Percentiles rank a stretch among this genome's conserved stretches.
phyloP scores from a whole-genome alignment of 1,140 invertebrate genomes.

The Drosophila trapezifrons region DNA sequence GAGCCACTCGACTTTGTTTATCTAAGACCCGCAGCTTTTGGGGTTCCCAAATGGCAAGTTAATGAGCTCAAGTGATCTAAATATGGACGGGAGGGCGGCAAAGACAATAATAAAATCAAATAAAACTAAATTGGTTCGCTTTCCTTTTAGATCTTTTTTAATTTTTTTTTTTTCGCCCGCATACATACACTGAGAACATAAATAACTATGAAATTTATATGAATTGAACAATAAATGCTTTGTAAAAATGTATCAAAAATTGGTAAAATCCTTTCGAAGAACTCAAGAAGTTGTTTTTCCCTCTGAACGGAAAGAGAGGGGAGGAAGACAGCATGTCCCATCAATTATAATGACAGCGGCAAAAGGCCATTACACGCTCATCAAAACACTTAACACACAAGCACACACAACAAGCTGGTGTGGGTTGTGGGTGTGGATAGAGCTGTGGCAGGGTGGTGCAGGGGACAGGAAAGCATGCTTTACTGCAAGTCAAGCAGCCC shows the following conservation, averaged over 20 bases:
- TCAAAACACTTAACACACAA: constrained; percentile 61
- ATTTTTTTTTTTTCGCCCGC: constrained; percentile 8
- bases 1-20: constrained; percentile 6
- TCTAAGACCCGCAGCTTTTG: constrained; percentile 53
- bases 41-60: constrained; percentile 56
- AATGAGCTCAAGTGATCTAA: constrained; percentile 69
- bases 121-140: constrained; percentile 50
- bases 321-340: constrained; percentile 39
- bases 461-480: neutral
- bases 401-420: neutral
- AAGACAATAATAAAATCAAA: constrained; percentile 62
- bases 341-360: constrained; percentile 69
- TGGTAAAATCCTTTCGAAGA: too few relatives aligned
- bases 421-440: neutral
- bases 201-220: neutral
- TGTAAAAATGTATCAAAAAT: neutral
- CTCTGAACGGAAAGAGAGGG: neutral
- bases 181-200: constrained; percentile 4
- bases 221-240: neutral
- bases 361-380: constrained; percentile 68
- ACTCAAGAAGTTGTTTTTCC: neutral
- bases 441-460: neutral
- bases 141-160: constrained; percentile 7
- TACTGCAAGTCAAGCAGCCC: constrained; percentile 20
- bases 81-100: constrained; percentile 14